Conservation (phyloP, 2,888 invertebrate species). For the Acanthococcus lagerstroemiae region DNA sequence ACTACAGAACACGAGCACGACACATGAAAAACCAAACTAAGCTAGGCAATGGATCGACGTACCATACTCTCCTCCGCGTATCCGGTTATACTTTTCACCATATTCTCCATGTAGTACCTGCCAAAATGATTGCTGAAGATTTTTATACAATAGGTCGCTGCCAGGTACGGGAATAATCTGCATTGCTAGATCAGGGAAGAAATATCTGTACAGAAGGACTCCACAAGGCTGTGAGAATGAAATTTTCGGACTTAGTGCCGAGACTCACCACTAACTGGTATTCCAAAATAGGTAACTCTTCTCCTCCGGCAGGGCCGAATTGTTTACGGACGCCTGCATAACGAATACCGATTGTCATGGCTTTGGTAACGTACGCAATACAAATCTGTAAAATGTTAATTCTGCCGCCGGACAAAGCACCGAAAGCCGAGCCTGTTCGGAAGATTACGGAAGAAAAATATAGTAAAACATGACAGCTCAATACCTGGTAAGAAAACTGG, state of each 20-base stretch:
- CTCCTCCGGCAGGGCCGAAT: constrained; percentile 51
- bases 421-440: constrained; percentile 68
- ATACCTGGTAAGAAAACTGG: too few species aligned
- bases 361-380: constrained; percentile 50
- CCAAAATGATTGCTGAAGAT: constrained; percentile 37
- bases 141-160: constrained; percentile 46
- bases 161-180: constrained; percentile 65
- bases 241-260: too few species aligned
- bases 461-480: too few species aligned
- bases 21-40: not conserved
- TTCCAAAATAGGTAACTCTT: constrained; percentile 67
- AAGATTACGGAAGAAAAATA: too few species aligned
- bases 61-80: constrained; percentile 6
- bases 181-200: constrained; percentile 56
- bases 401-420: constrained; percentile 75
- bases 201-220: too few species aligned
- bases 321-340: constrained; percentile 71
- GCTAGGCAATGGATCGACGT: too few species aligned
- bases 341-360: constrained; percentile 63
- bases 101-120: constrained; percentile 34
- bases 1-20: not conserved
- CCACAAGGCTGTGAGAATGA: too few species aligned
- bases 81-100: constrained; percentile 34
- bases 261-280: constrained; percentile 67
- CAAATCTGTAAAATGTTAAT: constrained; percentile 57